Evolutionary conservation across 2,797 vertebrate genomes (phyloP).

Genomic region (Rhabdophis nuchalis): DNA sequence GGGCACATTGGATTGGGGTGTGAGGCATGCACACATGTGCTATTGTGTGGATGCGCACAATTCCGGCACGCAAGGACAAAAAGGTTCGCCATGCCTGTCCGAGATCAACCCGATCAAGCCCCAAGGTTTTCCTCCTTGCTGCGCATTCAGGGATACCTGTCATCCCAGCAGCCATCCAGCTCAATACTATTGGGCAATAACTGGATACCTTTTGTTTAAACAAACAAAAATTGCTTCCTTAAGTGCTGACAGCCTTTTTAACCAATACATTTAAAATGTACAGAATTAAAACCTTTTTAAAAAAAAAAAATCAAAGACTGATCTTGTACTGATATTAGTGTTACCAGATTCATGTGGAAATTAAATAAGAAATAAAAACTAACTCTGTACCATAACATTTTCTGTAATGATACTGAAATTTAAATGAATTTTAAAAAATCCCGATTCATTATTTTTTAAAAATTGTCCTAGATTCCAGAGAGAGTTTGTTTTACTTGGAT

Average conservation of each 20-base stretch:
- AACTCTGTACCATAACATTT: constrained; percentile 99
- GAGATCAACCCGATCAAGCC: constrained; percentile 59
- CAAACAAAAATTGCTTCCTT: constrained; percentile 91
- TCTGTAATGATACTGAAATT: constrained; percentile 98
- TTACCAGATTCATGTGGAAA: constrained; percentile 98
- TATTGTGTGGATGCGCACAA: too few relatives aligned
- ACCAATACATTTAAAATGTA: constrained; percentile 98
- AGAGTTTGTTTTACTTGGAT: background rate
- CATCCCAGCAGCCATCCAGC: constrained; percentile 79
- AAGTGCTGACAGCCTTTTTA: constrained; percentile 99
- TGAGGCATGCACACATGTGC: too few relatives aligned
- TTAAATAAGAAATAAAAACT: constrained; percentile 89
- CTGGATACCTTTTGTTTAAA: constrained; percentile 91
- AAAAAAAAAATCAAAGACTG: constrained; percentile 83
- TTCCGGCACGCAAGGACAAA: too few relatives aligned
- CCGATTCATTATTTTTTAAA: constrained; percentile 99
- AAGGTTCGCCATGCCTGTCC: too few relatives aligned
- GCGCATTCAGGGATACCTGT: constrained; percentile 76
- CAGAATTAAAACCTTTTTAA: constrained; percentile 78
- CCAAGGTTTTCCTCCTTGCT: constrained; percentile 66
- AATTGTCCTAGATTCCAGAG: constrained; percentile 8
- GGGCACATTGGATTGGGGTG: too few relatives aligned
- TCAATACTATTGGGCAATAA: constrained; percentile 82
- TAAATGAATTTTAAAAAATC: constrained; percentile 94
- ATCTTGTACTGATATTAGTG: constrained; percentile 99